Evolutionary conservation across 2,113 vertebrate genomes (phyloP).

Genomic region (Calidris pugnax): DNA sequence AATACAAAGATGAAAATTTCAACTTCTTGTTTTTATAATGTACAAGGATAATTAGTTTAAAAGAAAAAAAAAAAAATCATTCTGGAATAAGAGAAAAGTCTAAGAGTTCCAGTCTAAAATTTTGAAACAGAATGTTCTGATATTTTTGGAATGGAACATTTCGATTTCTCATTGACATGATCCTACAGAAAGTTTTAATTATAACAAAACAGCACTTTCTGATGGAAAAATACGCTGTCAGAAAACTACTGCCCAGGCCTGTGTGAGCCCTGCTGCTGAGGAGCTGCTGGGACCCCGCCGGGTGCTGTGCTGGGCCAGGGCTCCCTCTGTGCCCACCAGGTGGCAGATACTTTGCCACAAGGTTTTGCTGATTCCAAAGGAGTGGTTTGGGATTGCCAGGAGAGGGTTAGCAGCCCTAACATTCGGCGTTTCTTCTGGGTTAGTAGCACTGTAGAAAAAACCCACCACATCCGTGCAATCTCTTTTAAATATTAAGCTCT

Average conservation of each 20-base stretch:
- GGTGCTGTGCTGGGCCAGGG: accelerated
- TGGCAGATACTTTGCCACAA: not conserved
- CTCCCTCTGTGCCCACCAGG: not conserved
- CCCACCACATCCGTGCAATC: not conserved
- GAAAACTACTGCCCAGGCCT: not conserved
- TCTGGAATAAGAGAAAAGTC: not conserved
- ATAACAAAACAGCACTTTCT: not conserved
- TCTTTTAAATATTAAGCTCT: slow-evolving; percentile 1
- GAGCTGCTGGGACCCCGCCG: not conserved
- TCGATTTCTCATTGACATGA: not conserved
- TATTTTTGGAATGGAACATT: not conserved
- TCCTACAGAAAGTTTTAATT: not conserved
- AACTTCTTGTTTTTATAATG: not conserved
- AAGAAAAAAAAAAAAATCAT: not conserved
- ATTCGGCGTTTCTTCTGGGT: not conserved
- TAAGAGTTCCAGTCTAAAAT: not conserved
- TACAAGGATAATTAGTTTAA: not conserved
- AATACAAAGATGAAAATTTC: not conserved
- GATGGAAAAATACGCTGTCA: not conserved
- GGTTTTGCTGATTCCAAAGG: not conserved
- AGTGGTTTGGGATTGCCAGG: not conserved
- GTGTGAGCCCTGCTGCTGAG: not conserved
- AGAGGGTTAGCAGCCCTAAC: not conserved
- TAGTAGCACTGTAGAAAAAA: not conserved
- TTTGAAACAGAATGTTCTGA: not conserved